These are phyloP conservation scores for Pyralis farinalis DNA, from an alignment of 2,888 invertebrate species.

Conservation along the genomic window DNA sequence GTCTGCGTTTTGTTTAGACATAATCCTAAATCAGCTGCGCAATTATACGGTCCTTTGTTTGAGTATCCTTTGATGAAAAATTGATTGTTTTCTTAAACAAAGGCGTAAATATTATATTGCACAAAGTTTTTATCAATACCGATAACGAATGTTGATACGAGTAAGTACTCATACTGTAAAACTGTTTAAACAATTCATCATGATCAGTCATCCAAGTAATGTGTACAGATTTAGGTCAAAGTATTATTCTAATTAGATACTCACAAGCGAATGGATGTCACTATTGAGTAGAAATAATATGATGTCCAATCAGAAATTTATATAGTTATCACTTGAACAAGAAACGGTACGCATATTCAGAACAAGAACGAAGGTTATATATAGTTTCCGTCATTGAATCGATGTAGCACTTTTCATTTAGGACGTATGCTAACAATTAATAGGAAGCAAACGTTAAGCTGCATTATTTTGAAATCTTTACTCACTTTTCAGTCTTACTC, in stretches of 20 bases:
- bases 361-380: no score
- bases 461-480: no score
- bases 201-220: background rate
- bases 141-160: conserved; percentile 4
- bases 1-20: background rate
- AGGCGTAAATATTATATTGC: background rate
- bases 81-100: background rate
- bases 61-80: conserved; percentile 4
- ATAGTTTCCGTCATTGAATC: no score
- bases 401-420: no score
- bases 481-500: no score
- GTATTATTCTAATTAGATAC: background rate
- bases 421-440: no score
- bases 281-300: no score
- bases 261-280: background rate
- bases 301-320: no score
- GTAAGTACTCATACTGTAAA: background rate
- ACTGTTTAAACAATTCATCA: conserved; percentile 4
- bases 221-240: conserved; percentile 1
- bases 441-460: no score
- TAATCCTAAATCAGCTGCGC: background rate
- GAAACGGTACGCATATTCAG: no score
- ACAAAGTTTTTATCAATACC: conserved; percentile 2
- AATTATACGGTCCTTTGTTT: conserved; percentile 1
- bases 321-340: no score